Conservation (phyloP, 2,113 vertebrate genomes). For the Argyrosomus japonicus region DNA sequence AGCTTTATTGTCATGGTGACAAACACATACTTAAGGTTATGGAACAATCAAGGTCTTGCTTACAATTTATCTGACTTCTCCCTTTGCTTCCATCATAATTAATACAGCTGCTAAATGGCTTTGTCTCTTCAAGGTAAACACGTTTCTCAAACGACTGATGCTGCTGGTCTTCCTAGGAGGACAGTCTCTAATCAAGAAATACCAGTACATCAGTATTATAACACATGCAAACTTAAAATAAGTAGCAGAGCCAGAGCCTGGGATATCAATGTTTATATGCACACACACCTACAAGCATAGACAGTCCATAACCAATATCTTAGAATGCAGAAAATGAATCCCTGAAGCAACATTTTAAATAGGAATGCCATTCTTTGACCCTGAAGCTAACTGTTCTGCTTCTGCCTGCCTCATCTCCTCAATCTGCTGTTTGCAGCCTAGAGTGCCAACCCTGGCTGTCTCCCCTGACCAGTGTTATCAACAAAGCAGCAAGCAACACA, state of each 20-base stretch:
- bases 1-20: too few relatives aligned
- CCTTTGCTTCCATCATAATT: too few relatives aligned
- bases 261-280: background rate
- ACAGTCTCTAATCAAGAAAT: background rate
- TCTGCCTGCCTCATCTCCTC: conserved; percentile 58
- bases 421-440: conserved; percentile 62
- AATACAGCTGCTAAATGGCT: background rate
- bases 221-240: background rate
- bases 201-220: background rate
- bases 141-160: background rate
- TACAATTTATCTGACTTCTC: too few relatives aligned
- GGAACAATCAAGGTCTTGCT: too few relatives aligned
- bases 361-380: conserved; percentile 45
- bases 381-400: conserved; percentile 50
- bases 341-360: conserved; percentile 57
- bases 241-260: background rate
- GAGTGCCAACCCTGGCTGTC: conserved; percentile 46
- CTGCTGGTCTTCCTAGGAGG: background rate
- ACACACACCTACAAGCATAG: background rate
- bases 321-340: conserved; percentile 34
- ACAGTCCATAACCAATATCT: conserved; percentile 3
- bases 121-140: too few relatives aligned
- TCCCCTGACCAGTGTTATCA: conserved; percentile 67
- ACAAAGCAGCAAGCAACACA: conserved; percentile 63
- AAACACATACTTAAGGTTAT: too few relatives aligned